Conservation (phyloP, 2,113 vertebrate genomes). For the Nestor notabilis region DNA sequence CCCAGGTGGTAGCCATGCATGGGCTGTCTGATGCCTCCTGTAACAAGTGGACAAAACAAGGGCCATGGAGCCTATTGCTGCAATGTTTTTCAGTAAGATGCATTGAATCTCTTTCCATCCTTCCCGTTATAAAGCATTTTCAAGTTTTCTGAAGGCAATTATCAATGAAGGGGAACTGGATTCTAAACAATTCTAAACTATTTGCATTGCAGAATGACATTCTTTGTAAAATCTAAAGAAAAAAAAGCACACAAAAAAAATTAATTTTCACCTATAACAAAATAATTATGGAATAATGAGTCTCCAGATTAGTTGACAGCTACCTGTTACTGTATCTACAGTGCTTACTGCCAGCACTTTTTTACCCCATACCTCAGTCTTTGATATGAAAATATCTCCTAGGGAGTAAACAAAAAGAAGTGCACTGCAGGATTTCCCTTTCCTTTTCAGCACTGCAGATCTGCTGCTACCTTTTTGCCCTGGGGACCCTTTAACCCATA, state of each 20-base stretch:
- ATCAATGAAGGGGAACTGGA: neutral
- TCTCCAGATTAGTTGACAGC: neutral
- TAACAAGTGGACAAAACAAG: neutral
- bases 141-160: neutral
- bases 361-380: neutral
- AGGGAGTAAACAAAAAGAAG: neutral
- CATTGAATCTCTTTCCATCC: neutral
- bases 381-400: neutral
- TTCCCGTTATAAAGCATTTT: neutral
- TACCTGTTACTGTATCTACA: neutral
- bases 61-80: neutral
- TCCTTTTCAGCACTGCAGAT: neutral
- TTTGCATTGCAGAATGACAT: neutral
- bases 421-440: neutral
- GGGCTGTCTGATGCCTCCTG: neutral
- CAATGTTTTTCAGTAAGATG: neutral
- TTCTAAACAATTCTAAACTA: neutral
- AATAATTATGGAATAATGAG: neutral
- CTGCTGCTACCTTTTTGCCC: neutral
- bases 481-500: neutral
- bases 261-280: neutral
- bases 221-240: neutral
- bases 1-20: neutral
- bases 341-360: neutral
- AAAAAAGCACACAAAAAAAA: neutral